Conservation (phyloP, 2,113 vertebrate genomes). For the Perognathus longimembris region DNA sequence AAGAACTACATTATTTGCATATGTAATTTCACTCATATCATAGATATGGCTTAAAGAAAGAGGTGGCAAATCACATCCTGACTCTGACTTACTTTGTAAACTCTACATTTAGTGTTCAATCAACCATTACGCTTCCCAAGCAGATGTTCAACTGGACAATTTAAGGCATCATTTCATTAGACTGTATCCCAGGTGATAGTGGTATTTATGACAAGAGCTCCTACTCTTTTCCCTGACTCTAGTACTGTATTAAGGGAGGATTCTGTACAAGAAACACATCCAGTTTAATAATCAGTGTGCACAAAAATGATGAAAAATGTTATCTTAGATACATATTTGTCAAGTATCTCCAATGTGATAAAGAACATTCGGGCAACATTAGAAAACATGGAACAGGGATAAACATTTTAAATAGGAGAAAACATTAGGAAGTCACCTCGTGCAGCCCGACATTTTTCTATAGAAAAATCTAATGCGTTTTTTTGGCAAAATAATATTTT, state of each 20-base stretch:
- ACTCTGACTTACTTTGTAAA: conserved; percentile 42
- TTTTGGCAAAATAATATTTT: not conserved
- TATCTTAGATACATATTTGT: not conserved
- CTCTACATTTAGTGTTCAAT: conserved; percentile 41
- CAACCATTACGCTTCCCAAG: not conserved
- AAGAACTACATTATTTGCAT: not conserved
- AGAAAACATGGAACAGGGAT: conserved; percentile 57
- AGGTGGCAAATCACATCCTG: conserved; percentile 27
- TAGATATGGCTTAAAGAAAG: conserved; percentile 25
- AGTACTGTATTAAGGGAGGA: not conserved
- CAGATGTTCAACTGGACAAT: not conserved
- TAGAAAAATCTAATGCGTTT: not conserved
- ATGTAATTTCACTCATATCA: not conserved
- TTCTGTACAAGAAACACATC: conserved; percentile 2
- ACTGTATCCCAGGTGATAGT: not conserved
- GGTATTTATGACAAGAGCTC: not conserved
- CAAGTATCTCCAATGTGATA: not conserved
- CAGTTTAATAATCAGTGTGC: conserved; percentile 25
- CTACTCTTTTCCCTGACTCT: not conserved
- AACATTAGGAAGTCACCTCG: not conserved
- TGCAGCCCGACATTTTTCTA: conserved; percentile 25
- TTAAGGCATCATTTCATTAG: not conserved
- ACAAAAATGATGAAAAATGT: conserved; percentile 28
- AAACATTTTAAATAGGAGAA: conserved; percentile 47
- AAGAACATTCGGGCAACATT: not conserved